These are phyloP conservation scores for Tetranychus urticae DNA, from an alignment of 1,140 invertebrate genomes.

Conservation along the genomic window DNA sequence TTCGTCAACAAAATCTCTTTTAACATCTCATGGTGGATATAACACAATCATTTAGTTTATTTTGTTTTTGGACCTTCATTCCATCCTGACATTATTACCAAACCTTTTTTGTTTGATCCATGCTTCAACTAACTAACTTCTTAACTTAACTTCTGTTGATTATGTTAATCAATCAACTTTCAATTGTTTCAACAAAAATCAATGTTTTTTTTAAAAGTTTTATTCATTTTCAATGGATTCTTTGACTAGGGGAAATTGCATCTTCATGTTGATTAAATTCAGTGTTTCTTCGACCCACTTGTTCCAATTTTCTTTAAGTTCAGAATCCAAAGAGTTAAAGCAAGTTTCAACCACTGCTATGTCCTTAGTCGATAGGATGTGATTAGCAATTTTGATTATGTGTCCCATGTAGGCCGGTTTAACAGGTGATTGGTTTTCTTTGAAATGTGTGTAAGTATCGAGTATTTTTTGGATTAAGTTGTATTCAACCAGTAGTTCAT, in stretches of 20 bases:
- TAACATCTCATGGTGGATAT: too few relatives aligned
- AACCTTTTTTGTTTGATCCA: too few relatives aligned
- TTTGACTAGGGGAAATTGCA: slow-evolving; percentile 26
- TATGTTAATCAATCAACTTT: too few relatives aligned
- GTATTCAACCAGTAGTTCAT: slow-evolving; percentile 40
- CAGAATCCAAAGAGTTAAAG: slow-evolving; percentile 15
- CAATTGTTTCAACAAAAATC: not conserved
- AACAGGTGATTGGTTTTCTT: slow-evolving; percentile 23
- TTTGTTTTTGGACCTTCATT: too few relatives aligned
- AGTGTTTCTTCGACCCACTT: slow-evolving; percentile 31
- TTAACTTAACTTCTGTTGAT: too few relatives aligned
- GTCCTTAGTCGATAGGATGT: slow-evolving; percentile 24
- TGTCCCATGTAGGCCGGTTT: slow-evolving; percentile 50
- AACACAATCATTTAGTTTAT: too few relatives aligned
- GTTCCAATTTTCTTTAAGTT: slow-evolving; percentile 33
- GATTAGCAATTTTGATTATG: slow-evolving; percentile 42
- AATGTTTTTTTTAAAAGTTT: not conserved
- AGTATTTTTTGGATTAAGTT: slow-evolving; percentile 37
- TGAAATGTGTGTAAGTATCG: slow-evolving; percentile 19
- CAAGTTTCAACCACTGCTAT: not conserved
- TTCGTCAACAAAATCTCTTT: too few relatives aligned
- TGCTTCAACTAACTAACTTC: too few relatives aligned
- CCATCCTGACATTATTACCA: too few relatives aligned
- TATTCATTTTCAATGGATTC: not conserved
- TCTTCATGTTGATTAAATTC: slow-evolving; percentile 33